Conservation (phyloP, 2,113 vertebrate species). For the Etheostoma cragini region DNA sequence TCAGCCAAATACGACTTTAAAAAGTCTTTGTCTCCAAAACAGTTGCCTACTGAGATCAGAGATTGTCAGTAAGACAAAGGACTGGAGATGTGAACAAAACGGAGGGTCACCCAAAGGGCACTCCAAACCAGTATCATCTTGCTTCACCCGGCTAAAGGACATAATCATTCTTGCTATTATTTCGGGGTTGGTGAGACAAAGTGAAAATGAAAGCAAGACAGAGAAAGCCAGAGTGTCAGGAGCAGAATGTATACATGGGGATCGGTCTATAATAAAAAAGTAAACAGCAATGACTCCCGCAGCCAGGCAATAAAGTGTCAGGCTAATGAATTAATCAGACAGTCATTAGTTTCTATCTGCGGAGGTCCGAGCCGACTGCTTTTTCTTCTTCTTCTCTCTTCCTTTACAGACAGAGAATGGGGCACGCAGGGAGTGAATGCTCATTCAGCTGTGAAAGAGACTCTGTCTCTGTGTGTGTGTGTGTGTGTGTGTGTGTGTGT, state of each 20-base stretch:
- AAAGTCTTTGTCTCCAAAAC: slow-evolving; percentile 14
- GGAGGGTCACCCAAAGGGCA: slow-evolving; percentile 29
- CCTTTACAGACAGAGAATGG: slow-evolving; percentile 51
- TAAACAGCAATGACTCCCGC: slow-evolving; percentile 69
- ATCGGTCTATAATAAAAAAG: slow-evolving; percentile 64
- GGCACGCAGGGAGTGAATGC: slow-evolving; percentile 61
- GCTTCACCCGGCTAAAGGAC: slow-evolving; percentile 16
- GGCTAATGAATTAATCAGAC: slow-evolving; percentile 84
- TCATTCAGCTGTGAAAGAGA: slow-evolving; percentile 76
- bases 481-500: slow-evolving; percentile 22
- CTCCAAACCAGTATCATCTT: slow-evolving; percentile 37
- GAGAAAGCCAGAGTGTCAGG: slow-evolving; percentile 5
- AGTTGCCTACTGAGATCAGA: slow-evolving; percentile 35
- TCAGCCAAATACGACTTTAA: slow-evolving; percentile 36
- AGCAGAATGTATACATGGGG: slow-evolving; percentile 30
- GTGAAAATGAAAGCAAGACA: slow-evolving; percentile 13
- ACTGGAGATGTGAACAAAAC: slow-evolving; percentile 46
- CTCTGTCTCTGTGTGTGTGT: slow-evolving; percentile 27
- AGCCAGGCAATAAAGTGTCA: slow-evolving; percentile 65
- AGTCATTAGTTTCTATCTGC: slow-evolving; percentile 79
- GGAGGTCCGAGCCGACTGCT: slow-evolving; percentile 41
- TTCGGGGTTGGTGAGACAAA: slow-evolving; percentile 23
- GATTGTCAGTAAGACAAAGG: slow-evolving; percentile 45
- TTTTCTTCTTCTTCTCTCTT: slow-evolving; percentile 22
- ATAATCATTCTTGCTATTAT: slow-evolving; percentile 32